phyloP scores from a whole-genome alignment of 2,888 invertebrate genomes.

The Congeria kusceri region DNA sequence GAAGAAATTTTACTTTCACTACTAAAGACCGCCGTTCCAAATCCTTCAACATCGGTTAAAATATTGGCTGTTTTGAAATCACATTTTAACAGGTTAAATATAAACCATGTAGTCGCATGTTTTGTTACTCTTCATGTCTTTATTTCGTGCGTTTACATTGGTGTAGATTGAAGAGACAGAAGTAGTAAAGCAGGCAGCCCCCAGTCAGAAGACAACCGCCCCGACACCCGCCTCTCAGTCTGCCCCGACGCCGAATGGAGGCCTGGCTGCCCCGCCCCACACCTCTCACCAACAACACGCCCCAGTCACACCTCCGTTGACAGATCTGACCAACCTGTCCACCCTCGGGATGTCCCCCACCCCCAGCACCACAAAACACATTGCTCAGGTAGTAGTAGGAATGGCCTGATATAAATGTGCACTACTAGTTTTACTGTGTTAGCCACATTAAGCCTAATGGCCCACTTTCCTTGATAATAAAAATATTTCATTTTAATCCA shows the following conservation, averaged over 20 bases:
- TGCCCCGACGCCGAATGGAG: constrained; percentile 40
- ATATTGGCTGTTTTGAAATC: no score
- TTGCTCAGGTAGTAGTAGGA: constrained; percentile 19
- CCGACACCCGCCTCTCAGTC: constrained; percentile 1
- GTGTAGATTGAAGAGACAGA: constrained; percentile 69
- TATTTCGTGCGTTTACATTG: background rate
- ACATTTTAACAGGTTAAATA: no score
- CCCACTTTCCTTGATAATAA: no score
- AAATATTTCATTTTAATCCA: no score
- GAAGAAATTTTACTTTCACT: no score
- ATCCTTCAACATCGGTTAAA: no score
- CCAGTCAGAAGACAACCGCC: background rate
- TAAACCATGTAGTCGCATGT: no score
- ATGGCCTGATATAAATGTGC: no score
- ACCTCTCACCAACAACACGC: constrained; percentile 17
- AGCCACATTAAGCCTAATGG: no score
- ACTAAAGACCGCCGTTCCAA: no score
- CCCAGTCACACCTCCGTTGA: constrained; percentile 31
- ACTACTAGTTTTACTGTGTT: no score
- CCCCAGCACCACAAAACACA: constrained; percentile 44
- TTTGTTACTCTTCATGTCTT: no score
- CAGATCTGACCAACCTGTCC: constrained; percentile 48
- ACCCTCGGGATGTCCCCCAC: constrained; percentile 58
- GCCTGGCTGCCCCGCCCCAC: constrained; percentile 10
- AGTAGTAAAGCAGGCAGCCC: constrained; percentile 12